Percentiles rank a stretch among this genome's conserved stretches.
Evolutionary conservation across 2,888 invertebrate species (phyloP).

Genomic region (Lithophane leautieri): DNA sequence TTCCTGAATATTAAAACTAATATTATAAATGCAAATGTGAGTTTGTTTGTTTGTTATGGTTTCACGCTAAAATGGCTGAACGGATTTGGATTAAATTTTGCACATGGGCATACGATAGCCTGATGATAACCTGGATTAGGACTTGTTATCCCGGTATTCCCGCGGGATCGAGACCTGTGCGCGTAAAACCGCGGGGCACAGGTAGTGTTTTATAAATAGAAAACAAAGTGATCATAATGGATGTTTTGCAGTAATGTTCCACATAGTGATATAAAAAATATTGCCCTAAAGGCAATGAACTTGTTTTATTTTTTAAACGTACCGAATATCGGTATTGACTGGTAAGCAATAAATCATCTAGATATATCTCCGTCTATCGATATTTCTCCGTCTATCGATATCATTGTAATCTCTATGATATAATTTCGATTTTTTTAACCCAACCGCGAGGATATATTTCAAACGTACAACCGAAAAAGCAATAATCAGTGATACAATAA

Average conservation of each 20-base stretch:
- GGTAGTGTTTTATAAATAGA: not conserved
- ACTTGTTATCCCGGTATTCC: no score
- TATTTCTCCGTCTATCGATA: conserved; percentile 64
- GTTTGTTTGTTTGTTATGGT: no score
- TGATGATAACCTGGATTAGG: no score
- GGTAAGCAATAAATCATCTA: conserved; percentile 59
- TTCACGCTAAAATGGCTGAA: no score
- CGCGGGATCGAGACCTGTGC: no score
- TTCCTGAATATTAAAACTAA: not conserved
- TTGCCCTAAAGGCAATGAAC: conserved; percentile 52
- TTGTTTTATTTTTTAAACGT: conserved; percentile 44
- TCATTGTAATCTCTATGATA: conserved; percentile 67
- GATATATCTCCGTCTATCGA: conserved; percentile 58
- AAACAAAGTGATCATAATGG: not conserved
- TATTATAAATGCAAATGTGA: no score
- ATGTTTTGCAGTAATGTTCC: conserved; percentile 12
- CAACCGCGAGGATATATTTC: conserved; percentile 77
- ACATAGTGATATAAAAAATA: conserved; percentile 9
- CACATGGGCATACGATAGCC: no score
- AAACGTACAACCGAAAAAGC: conserved; percentile 80
- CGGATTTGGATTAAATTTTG: no score
- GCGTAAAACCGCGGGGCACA: no score
- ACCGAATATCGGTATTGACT: conserved; percentile 51
- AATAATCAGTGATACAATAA: conserved; percentile 85
- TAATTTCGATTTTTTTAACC: conserved; percentile 61